Evolutionary conservation across 53 echinoderm and acorn worm genomes (phyloP).

Genomic region (Echinometra lucunter): DNA sequence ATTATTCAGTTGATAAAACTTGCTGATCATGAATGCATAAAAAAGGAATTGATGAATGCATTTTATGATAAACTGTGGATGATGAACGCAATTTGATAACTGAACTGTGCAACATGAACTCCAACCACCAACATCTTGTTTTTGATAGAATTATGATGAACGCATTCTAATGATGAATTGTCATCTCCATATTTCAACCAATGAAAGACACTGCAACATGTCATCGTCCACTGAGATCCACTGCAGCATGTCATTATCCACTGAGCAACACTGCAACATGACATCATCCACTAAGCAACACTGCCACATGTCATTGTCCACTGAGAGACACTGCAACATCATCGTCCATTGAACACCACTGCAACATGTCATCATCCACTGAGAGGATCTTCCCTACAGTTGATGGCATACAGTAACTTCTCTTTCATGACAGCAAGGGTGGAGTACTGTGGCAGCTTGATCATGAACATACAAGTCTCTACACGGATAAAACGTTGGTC

Average conservation of each 20-base stretch:
- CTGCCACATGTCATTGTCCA: too few relatives aligned
- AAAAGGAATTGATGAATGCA: too few relatives aligned
- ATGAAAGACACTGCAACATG: not conserved
- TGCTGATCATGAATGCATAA: not conserved
- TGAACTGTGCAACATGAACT: not conserved
- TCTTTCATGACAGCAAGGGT: slow-evolving; percentile 85
- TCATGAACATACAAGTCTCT: slow-evolving; percentile 96
- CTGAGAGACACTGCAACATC: too few relatives aligned
- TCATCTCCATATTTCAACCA: not conserved
- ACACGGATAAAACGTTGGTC: slow-evolving; percentile 93
- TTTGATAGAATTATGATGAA: not conserved
- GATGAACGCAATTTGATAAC: not conserved
- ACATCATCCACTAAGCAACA: not conserved
- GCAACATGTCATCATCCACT: slow-evolving; percentile 73
- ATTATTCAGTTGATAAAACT: not conserved
- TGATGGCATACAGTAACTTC: slow-evolving; percentile 89
- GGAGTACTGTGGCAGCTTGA: slow-evolving; percentile 92
- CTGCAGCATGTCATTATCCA: not conserved
- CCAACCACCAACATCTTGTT: not conserved
- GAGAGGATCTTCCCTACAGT: slow-evolving; percentile 91
- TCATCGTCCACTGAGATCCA: slow-evolving; percentile 83
- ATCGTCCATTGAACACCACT: not conserved
- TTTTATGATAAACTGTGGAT: not conserved
- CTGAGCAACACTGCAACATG: not conserved
- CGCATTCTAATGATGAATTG: not conserved